Base-by-base conservation (phyloP, 2,113 vertebrate genomes). In the Syngnathus typhle region DNA sequence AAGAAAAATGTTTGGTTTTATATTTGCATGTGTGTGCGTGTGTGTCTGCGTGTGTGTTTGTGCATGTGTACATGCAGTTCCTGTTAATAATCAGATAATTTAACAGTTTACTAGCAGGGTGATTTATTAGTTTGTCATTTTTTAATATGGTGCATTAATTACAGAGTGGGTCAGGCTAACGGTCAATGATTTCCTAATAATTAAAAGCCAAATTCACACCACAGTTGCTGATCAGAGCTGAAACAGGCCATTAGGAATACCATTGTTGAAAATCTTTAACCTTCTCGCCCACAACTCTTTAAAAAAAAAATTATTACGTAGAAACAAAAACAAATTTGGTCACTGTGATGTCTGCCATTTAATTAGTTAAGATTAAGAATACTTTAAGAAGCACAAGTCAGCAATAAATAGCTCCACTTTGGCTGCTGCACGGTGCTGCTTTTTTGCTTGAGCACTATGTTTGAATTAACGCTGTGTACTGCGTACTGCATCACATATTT, bases 101-200 rank as follows among this genome's bases (percentile, higher is more conserved):
- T 11, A 67, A 73, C 54, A 68, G 38, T 51, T 54, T 65, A 18
- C 21, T 41, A 16, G 43, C 58, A 69, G 64, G 68, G 55, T 64
- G 69, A 52, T 59, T 69, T 65, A 67, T 72, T 71, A 27, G 67
- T 64, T 64, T 46, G 60, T 32, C 43, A 47, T 13, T 49, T 36
- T 15, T 49, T 36, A 64, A 64, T 36, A 51, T 38, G 72, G 60
- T 61, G 36, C 38, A 59, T 52, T 67, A 69, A 74, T 78, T 76
- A 76, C 65, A 65, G 64, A 67, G 52, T 38, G 58, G 38, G 67
- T 65, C 47, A 51, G 58, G 47, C 51, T 60, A 67, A 70, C 56
- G 65, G 69, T 73, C 74, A 74, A 44, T 80, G 49, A 81, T 69
- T 67, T 54, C 44, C 41, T 60, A 72, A 46, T 65, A 67, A 79